Percentiles rank a stretch among this genome's conserved stretches.
phyloP scores from a whole-genome alignment of 2,797 vertebrate species.

The Anableps anableps region DNA sequence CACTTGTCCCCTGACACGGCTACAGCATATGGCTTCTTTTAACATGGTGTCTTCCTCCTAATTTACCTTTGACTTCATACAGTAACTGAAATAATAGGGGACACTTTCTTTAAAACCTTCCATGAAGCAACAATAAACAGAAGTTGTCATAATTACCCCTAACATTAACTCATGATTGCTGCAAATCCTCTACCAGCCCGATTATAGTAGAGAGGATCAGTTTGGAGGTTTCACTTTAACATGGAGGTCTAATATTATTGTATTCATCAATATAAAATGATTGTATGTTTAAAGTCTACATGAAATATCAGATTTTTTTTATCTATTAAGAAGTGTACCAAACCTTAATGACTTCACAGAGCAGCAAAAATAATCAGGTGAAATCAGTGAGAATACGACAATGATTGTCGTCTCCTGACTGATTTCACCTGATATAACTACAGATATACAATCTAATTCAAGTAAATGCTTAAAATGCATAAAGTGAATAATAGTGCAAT shows the following conservation, averaged over 20 bases:
- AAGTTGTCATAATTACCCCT: background rate
- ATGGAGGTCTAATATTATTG: background rate
- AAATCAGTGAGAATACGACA: slow-evolving; percentile 34
- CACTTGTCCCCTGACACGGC: slow-evolving; percentile 27
- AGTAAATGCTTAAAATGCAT: slow-evolving; percentile 78
- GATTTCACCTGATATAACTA: slow-evolving; percentile 9
- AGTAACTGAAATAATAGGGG: slow-evolving; percentile 2
- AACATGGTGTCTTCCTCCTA: slow-evolving; percentile 25
- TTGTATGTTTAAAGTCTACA: background rate
- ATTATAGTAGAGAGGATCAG: background rate
- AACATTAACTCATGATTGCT: background rate
- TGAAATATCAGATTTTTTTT: background rate
- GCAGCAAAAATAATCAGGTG: slow-evolving; percentile 27
- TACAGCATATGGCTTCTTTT: slow-evolving; percentile 64
- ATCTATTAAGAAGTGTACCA: background rate
- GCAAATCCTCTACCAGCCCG: background rate
- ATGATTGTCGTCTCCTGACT: too few species aligned
- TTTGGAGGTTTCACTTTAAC: background rate
- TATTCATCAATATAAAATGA: background rate
- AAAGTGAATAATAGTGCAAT: slow-evolving; percentile 86
- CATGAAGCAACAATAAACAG: background rate
- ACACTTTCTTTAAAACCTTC: background rate
- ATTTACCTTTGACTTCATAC: slow-evolving; percentile 1
- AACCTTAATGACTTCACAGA: background rate
- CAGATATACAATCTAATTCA: slow-evolving; percentile 71